Base-by-base conservation (phyloP, 2,888 invertebrate genomes). In the Malacosoma neustria region DNA sequence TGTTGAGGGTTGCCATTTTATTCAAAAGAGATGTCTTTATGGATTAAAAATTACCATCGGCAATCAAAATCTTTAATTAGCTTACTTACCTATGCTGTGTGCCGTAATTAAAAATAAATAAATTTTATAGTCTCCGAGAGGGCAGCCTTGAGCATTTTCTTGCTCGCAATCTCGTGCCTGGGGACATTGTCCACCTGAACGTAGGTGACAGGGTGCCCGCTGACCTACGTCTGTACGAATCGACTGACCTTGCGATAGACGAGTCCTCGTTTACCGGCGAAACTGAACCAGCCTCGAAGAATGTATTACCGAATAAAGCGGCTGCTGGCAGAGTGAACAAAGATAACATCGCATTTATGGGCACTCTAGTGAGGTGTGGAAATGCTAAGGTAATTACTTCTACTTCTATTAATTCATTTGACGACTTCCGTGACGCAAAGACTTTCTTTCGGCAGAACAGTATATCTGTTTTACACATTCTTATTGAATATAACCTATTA, bases 261-360 rank as follows among this genome's bases (percentile, higher is more conserved):
- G 99, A 99, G 82, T 98, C 98, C 36, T 97, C 97, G 49, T 98
- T 99, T 72, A 99, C 99, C 0, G 99, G 99, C 0, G 99, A 99
- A 84, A 98, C 98, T 0, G 97, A 98, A 66, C 98, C 99, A 11
- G 92, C 95, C 0, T 86, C 86, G 30, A 97, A 97, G 75, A 90
- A 88, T 40, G 91, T 91, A 0, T 71, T 89, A 37, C 92, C 91
- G 42, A 87, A 84, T 15, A 89, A 88, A 46, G 88, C 89, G 7
- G 88, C 90, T 39, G 90, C 90, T 41, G 90, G 90, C 11, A 88
- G 91, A 49, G 90, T 90, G 35, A 89, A 89, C 44, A 94, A 92
- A 73, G 90, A 88, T 37, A 98, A 98, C 71, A 92, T 99, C 42
- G 98, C 96, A 0, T 99, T 98, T 71, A 96, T 99, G 98, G 99